phyloP scores from a whole-genome alignment of 2,888 invertebrate species.

The Parelbella ahira region DNA sequence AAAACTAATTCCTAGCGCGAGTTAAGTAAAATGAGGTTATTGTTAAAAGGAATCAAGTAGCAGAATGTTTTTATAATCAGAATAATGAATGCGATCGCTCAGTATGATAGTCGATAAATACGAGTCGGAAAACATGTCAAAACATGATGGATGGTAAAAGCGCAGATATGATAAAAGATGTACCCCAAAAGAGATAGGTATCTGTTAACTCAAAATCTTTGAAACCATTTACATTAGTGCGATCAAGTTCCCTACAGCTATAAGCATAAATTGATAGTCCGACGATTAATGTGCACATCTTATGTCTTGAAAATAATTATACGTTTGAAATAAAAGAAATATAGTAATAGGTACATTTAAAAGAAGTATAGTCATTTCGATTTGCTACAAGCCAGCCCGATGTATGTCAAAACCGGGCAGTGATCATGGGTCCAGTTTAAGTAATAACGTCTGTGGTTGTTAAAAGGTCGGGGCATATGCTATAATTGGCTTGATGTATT shows the following conservation, averaged over 20 bases:
- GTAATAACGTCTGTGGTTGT: slow-evolving; percentile 24
- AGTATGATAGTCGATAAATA: slow-evolving; percentile 68
- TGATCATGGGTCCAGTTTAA: slow-evolving; percentile 18
- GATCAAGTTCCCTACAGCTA: slow-evolving; percentile 11
- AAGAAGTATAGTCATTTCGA: too few relatives aligned
- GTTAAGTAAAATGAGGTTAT: too few relatives aligned
- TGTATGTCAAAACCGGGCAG: too few relatives aligned
- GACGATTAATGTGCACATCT: too few relatives aligned
- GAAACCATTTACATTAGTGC: slow-evolving; percentile 23
- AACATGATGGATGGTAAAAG: slow-evolving; percentile 72
- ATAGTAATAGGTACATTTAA: too few relatives aligned
- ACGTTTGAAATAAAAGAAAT: too few relatives aligned
- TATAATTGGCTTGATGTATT: slow-evolving; percentile 54
- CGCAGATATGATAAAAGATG: slow-evolving; percentile 65
- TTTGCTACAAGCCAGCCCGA: too few relatives aligned
- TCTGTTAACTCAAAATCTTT: slow-evolving; percentile 33
- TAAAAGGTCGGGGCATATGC: slow-evolving; percentile 24
- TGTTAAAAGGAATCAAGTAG: slow-evolving; percentile 1
- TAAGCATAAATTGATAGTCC: slow-evolving; percentile 15
- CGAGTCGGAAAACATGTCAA: slow-evolving; percentile 71
- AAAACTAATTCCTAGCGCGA: too few relatives aligned
- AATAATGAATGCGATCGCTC: slow-evolving; percentile 68
- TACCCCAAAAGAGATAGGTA: slow-evolving; percentile 46
- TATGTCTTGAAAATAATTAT: too few relatives aligned
- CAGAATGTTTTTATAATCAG: slow-evolving; percentile 47